Percentiles rank a stretch among this genome's conserved stretches.
These are phyloP conservation scores for Mythimna pallens DNA, from an alignment of 2,888 invertebrate species.

Conservation along the genomic window DNA sequence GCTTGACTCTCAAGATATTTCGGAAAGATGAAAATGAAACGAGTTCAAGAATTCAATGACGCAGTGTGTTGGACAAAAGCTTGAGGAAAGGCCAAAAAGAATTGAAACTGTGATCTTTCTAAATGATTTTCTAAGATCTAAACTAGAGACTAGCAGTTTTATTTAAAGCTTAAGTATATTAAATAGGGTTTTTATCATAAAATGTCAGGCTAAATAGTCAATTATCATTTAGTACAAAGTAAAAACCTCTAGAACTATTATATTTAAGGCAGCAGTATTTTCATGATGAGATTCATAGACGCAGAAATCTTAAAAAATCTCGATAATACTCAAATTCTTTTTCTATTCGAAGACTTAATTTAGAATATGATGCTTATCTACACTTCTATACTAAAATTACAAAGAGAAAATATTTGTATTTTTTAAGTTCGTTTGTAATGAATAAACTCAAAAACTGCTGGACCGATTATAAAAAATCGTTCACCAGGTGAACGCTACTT, in stretches of 20 bases:
- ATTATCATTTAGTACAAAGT: neutral
- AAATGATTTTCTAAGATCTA: neutral
- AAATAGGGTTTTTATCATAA: neutral
- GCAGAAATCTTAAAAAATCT: too few species aligned
- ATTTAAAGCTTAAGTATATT: neutral
- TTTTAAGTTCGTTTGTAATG: too few species aligned
- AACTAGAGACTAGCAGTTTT: neutral
- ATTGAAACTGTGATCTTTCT: too few species aligned
- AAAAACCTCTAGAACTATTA: neutral
- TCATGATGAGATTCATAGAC: neutral
- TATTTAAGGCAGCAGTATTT: neutral
- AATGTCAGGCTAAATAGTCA: slow-evolving; percentile 2
- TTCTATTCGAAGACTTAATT: too few species aligned
- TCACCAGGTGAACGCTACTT: too few species aligned
- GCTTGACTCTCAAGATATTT: neutral
- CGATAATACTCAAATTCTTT: too few species aligned
- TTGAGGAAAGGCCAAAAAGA: neutral
- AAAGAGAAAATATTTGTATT: too few species aligned
- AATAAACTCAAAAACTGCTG: too few species aligned
- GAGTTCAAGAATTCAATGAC: slow-evolving; percentile 23
- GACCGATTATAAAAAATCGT: too few species aligned
- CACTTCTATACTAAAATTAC: too few species aligned
- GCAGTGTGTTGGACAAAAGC: neutral
- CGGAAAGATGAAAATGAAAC: slow-evolving; percentile 30
- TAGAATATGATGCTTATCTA: too few species aligned